Conservation (phyloP, 2,888 invertebrate genomes). For the Orchestes rusci region DNA sequence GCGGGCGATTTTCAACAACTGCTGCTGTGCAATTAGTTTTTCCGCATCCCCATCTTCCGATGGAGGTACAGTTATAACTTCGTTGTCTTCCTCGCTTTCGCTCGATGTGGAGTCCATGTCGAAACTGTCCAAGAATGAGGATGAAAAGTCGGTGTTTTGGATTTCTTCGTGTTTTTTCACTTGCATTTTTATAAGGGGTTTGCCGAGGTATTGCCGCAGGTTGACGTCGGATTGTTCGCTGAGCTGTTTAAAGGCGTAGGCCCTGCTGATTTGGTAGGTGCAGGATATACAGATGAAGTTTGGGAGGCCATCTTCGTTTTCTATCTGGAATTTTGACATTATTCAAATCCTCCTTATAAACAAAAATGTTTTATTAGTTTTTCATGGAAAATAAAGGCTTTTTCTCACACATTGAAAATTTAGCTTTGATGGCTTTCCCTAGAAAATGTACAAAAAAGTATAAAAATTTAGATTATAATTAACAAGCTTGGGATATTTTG, state of each 20-base stretch:
- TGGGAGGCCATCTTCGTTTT: conserved; percentile 44
- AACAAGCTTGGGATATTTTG: no score
- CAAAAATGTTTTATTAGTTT: neutral
- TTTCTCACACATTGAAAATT: no score
- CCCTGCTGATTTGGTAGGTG: conserved; percentile 44
- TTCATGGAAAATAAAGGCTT: no score
- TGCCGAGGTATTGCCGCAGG: conserved; percentile 42
- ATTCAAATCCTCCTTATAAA: no score
- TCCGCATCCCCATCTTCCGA: conserved; percentile 33
- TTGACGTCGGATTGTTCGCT: conserved; percentile 45
- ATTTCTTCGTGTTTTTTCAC: neutral
- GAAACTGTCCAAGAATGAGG: conserved; percentile 10
- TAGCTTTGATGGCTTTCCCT: no score
- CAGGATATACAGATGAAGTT: conserved; percentile 45
- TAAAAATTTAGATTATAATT: no score
- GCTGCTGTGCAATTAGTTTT: conserved; percentile 42
- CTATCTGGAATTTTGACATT: conserved; percentile 43
- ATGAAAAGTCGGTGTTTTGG: conserved; percentile 10
- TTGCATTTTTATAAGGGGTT: conserved; percentile 35
- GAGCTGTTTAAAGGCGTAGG: conserved; percentile 45
- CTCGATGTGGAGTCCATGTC: conserved; percentile 12
- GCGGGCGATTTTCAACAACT: conserved; percentile 41
- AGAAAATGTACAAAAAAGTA: no score
- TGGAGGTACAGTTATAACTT: conserved; percentile 13
- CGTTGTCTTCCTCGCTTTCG: conserved; percentile 35